Evolutionary conservation across 2,888 invertebrate species (phyloP).

Genomic region (Zelleria hepariella): DNA sequence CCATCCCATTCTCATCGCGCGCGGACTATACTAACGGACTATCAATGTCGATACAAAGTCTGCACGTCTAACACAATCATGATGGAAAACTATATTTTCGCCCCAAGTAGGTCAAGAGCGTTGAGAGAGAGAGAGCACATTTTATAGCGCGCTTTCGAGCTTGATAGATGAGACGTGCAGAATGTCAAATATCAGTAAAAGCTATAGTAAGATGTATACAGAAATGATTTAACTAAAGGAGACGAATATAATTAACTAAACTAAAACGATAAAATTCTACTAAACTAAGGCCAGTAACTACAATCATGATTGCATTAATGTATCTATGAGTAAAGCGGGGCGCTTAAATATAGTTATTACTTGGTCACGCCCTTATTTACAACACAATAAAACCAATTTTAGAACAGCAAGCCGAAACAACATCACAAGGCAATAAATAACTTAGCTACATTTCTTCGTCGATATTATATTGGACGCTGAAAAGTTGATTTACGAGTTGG

Average conservation of each 20-base stretch:
- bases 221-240: background rate
- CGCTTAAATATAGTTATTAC: background rate
- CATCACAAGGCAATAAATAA: slow-evolving; percentile 34
- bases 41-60: too few relatives aligned
- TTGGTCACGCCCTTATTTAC: background rate
- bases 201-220: background rate
- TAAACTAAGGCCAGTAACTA: background rate
- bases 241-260: background rate
- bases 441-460: slow-evolving; percentile 24
- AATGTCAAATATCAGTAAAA: background rate
- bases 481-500: background rate
- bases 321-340: background rate
- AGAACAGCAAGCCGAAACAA: slow-evolving; percentile 14
- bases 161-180: too few relatives aligned
- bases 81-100: too few relatives aligned
- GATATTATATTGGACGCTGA: background rate
- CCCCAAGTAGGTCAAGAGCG: too few relatives aligned
- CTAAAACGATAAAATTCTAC: slow-evolving; percentile 1
- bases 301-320: background rate
- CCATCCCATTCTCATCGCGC: too few relatives aligned
- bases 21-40: too few relatives aligned
- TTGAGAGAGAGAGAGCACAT: too few relatives aligned
- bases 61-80: too few relatives aligned
- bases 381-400: slow-evolving; percentile 6
- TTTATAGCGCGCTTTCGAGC: too few relatives aligned